Conservation (phyloP, 2,797 vertebrate species). For the Cossypha niveicapilla region DNA sequence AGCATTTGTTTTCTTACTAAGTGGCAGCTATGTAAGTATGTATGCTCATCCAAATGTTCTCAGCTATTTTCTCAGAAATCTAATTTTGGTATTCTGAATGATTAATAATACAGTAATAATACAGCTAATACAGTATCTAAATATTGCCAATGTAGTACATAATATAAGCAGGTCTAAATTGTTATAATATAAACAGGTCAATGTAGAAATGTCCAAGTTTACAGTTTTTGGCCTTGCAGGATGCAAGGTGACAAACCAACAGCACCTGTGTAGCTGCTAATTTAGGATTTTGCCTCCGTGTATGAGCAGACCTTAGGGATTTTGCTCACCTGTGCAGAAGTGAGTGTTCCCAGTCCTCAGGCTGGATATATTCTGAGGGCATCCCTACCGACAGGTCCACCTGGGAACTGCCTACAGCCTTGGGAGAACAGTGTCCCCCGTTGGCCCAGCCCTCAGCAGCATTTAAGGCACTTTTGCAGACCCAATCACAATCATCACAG, state of each 20-base stretch:
- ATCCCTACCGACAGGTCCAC: no score
- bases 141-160: neutral
- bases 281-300: neutral
- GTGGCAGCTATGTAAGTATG: neutral
- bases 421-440: fast-evolving
- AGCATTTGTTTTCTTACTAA: neutral
- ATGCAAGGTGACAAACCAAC: neutral
- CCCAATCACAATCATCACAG: neutral
- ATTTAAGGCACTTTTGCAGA: neutral
- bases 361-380: neutral
- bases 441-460: no score
- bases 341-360: fast-evolving
- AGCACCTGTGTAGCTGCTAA: neutral
- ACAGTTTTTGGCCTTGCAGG: neutral
- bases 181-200: neutral
- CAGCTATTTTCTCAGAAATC: neutral
- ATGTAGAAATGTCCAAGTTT: neutral
- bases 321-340: neutral
- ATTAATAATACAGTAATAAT: neutral
- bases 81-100: neutral
- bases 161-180: neutral
- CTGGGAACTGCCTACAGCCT: neutral
- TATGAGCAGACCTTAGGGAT: fast-evolving
- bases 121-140: neutral
- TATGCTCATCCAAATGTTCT: neutral